Percentiles rank a stretch among this genome's conserved stretches.
phyloP scores from a whole-genome alignment of 2,888 invertebrate genomes.

The Mystacides longicornis region DNA sequence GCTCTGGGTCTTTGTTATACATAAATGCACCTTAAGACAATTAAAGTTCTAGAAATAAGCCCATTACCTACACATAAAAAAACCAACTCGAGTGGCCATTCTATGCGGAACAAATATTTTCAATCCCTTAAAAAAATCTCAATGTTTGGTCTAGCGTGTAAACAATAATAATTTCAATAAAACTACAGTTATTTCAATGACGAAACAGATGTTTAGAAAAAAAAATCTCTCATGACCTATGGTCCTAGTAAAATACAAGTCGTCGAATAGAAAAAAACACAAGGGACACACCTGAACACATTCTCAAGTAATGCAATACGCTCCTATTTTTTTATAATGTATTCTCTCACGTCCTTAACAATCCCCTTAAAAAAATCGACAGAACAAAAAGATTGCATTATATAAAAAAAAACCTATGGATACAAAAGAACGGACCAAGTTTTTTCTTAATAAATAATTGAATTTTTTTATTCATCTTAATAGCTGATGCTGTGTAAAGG shows the following conservation, averaged over 20 bases:
- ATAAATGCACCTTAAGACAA: too few species aligned
- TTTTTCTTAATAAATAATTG: conserved; percentile 18
- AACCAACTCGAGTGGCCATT: too few species aligned
- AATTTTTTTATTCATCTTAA: conserved; percentile 2
- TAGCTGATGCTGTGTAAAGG: conserved; percentile 4
- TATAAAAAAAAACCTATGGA: conserved; percentile 17
- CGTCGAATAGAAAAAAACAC: conserved; percentile 9
- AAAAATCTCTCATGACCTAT: conserved; percentile 25
- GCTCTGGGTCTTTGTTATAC: too few species aligned
- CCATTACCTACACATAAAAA: too few species aligned
- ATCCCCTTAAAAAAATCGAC: conserved; percentile 14
- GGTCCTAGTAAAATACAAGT: conserved; percentile 13
- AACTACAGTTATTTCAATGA: conserved; percentile 18
- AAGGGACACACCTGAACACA: conserved; percentile 25
- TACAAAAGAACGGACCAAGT: conserved; percentile 22
- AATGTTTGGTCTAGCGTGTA: too few species aligned
- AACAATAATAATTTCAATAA: conserved; percentile 15
- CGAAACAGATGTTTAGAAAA: conserved; percentile 7
- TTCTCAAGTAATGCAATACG: conserved; percentile 20
- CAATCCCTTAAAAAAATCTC: too few species aligned
- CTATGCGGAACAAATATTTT: too few species aligned
- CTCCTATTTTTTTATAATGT: conserved; percentile 16
- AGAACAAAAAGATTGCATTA: conserved; percentile 6
- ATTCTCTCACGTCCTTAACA: conserved; percentile 20
- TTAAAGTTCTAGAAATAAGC: too few species aligned